These are phyloP conservation scores for Anticlea derivata DNA, from an alignment of 2,888 invertebrate genomes.

Conservation along the genomic window DNA sequence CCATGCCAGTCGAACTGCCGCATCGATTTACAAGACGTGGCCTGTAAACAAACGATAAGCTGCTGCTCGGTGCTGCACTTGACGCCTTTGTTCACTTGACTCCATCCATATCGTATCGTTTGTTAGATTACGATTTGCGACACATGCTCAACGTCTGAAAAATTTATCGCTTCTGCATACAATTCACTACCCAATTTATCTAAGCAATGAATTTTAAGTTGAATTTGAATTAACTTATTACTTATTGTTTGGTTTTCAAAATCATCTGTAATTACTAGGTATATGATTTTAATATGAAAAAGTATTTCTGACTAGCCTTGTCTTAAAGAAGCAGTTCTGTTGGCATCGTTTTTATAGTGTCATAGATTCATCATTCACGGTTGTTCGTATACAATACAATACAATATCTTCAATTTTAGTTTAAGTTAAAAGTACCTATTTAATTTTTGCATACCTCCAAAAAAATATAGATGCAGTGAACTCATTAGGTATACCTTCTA, in stretches of 20 bases:
- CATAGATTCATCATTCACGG: too few species aligned
- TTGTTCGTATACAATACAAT: too few species aligned
- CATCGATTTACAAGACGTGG: slow-evolving; percentile 55
- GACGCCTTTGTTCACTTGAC: slow-evolving; percentile 62
- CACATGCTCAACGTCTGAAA: slow-evolving; percentile 51
- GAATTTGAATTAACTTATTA: too few species aligned
- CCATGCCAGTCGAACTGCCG: slow-evolving; percentile 45
- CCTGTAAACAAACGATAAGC: slow-evolving; percentile 69
- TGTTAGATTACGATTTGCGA: slow-evolving; percentile 50
- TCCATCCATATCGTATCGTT: slow-evolving; percentile 43
- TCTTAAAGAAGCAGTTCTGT: too few species aligned
- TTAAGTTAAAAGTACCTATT: background rate
- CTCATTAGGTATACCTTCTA: too few species aligned
- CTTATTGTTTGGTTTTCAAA: too few species aligned
- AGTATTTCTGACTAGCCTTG: too few species aligned
- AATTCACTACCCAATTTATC: slow-evolving; percentile 33
- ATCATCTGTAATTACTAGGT: too few species aligned
- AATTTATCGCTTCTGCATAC: slow-evolving; percentile 54
- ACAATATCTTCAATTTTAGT: too few species aligned
- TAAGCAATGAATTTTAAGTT: too few species aligned
- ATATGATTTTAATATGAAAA: too few species aligned
- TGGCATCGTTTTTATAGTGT: too few species aligned
- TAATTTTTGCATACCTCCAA: slow-evolving; percentile 17
- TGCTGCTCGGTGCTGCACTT: slow-evolving; percentile 48
- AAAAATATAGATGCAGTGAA: slow-evolving; percentile 36